Evolutionary conservation across 2,113 vertebrate genomes (phyloP), one percentile per base, ranked within the genome.

Genomic region (Mionectes macconnelli): DNA sequence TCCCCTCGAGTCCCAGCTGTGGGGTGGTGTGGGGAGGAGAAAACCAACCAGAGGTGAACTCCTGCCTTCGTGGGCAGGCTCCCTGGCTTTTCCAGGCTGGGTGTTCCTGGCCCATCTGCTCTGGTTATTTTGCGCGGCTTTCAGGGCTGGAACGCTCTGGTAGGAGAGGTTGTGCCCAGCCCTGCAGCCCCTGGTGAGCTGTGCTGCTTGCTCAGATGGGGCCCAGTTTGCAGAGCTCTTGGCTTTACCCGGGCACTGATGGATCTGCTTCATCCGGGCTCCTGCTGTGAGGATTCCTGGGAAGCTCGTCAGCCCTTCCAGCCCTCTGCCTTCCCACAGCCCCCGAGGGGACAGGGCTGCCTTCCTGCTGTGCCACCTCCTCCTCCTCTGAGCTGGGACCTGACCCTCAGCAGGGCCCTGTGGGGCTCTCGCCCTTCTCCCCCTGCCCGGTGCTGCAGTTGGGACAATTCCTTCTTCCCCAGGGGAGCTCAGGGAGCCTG

Each of bases 371-470:
- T 39, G 14, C 37, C 40, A 7, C 60, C 30, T 62, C 16, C 72
- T 31, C 40, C 22, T 8, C n/a, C n/a, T 68, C 6, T 23, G 7
- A 5, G 40, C 4, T 8, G 40, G 50, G 44, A 76, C 39, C 53
- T 57, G 66, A 56, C 59, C 40, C 14, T 57, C 8, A 24, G 64
- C 21, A 55, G 39, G 47, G 19, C 60, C 33, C 8, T 8, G 53
- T 14, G 35, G 55, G 78, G 47, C 24, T 56, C 33, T 13, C 44
- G 14, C 56, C 37, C 45, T 47, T 60, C 56, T 23, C 44, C 1
- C 0, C 2, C 3, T 10, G 16, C 35, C 35, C 12, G 8, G 5
- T 10, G n/a, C 12, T 89, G 11, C 20, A 10, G 6, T 3, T 44
- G 66, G 49, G 35, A 37, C 10, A 31, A 7, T 35, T 60, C 35